Evolutionary conservation across 2,888 invertebrate genomes (phyloP).

Genomic region (Spilosoma lubricipeda): DNA sequence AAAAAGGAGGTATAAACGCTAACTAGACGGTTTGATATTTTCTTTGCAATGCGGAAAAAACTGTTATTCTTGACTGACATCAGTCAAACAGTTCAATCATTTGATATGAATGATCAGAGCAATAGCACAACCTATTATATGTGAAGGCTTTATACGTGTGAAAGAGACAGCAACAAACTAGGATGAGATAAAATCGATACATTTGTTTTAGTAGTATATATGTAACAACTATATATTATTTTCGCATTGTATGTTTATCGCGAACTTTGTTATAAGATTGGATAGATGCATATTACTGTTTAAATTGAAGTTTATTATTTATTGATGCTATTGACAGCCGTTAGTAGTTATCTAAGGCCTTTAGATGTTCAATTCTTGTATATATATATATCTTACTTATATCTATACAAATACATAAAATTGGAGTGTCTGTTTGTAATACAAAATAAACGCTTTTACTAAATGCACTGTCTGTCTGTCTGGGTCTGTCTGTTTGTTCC

Average conservation of each 20-base stretch:
- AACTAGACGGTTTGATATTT: no score
- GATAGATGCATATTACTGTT: neutral
- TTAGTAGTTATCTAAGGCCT: no score
- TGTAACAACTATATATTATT: neutral
- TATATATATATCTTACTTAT: no score
- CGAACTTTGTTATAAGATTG: neutral
- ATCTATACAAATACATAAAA: no score
- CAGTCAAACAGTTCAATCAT: neutral
- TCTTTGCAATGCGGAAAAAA: neutral
- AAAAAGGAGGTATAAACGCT: no score
- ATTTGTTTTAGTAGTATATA: neutral
- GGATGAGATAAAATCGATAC: conserved; percentile 8
- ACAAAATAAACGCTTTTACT: no score
- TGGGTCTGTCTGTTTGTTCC: no score
- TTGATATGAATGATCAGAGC: neutral
- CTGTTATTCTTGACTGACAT: neutral
- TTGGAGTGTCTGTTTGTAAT: no score
- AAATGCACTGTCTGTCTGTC: no score
- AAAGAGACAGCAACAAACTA: neutral
- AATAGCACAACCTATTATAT: neutral
- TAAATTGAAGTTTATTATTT: neutral
- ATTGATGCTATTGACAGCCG: no score
- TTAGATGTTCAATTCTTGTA: no score
- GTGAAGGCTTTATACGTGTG: neutral
- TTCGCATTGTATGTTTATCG: neutral